Conservation (phyloP, 2,113 vertebrate species). For the Alethe diademata region DNA sequence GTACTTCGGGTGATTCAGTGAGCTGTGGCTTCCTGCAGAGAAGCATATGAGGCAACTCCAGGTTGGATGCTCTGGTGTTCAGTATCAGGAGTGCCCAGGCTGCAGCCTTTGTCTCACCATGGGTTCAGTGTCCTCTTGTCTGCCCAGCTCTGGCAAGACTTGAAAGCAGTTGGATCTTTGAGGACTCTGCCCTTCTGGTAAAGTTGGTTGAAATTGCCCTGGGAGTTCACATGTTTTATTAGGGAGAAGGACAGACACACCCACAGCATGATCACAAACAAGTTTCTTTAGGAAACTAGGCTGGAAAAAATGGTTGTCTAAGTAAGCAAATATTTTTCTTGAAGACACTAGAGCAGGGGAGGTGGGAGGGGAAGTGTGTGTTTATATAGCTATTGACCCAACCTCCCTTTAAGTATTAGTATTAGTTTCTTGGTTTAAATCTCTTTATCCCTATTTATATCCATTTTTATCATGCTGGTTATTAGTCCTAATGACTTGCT, state of each 20-base stretch:
- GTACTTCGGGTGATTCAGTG: not conserved
- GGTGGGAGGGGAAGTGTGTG: not conserved
- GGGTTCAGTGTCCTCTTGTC: not conserved
- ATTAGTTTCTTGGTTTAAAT: slow-evolving; percentile 9
- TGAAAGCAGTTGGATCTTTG: not conserved
- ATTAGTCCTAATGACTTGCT: not conserved
- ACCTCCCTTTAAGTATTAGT: not conserved
- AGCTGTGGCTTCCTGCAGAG: not conserved
- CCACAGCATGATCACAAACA: not conserved
- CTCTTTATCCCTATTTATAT: not conserved
- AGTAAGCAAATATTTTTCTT: slow-evolving; percentile 21
- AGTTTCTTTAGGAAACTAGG: slow-evolving; percentile 36
- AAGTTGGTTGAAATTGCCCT: not conserved
- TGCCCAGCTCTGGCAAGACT: not conserved
- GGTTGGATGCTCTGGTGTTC: not conserved
- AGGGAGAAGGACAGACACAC: slow-evolving; percentile 8
- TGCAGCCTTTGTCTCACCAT: not conserved
- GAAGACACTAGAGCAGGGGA: not conserved
- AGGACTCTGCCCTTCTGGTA: slow-evolving; percentile 17
- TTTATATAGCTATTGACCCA: slow-evolving; percentile 4
- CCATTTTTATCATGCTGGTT: not conserved
- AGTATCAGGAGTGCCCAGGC: not conserved
- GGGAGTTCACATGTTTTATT: slow-evolving; percentile 18
- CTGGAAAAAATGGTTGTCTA: not conserved
- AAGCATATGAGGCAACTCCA: not conserved